Percentiles rank a stretch among this genome's conserved stretches.
These are phyloP conservation scores for Tragelaphus strepsiceros DNA, from an alignment of 2,113 vertebrate genomes.

Conservation along the genomic window DNA sequence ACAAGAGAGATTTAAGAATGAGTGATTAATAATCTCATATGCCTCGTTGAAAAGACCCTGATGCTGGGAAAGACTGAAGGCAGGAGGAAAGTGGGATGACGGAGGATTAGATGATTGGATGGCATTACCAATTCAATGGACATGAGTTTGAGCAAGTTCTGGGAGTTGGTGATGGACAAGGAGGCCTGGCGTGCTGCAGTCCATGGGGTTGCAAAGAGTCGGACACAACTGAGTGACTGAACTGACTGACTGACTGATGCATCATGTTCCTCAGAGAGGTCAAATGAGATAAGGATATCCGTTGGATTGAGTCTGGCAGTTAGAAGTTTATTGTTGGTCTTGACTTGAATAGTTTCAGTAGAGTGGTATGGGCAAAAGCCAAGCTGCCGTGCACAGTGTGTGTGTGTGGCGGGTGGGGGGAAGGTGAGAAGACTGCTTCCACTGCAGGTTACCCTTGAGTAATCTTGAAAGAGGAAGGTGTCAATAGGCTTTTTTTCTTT, in stretches of 20 bases:
- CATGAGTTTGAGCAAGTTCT: background rate
- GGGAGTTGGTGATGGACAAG: background rate
- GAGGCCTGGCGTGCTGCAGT: background rate
- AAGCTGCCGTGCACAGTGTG: background rate
- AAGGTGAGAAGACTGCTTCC: background rate
- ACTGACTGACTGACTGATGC: background rate
- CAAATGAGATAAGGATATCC: background rate
- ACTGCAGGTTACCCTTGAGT: background rate
- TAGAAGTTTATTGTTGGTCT: constrained; percentile 10
- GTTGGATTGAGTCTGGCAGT: background rate
- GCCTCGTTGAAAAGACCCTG: background rate
- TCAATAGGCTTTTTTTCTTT: background rate
- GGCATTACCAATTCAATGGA: background rate
- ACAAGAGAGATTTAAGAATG: background rate
- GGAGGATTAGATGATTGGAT: background rate
- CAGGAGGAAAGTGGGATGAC: background rate
- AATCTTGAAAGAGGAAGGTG: constrained; percentile 9
- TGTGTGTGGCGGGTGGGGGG: background rate
- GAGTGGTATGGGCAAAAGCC: background rate
- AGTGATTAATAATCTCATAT: background rate
- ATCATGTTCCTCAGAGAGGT: background rate
- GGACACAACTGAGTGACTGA: background rate
- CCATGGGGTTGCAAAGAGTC: background rate
- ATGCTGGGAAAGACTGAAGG: background rate
- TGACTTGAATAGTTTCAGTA: background rate